Base-by-base conservation (phyloP, 2,113 vertebrate genomes). In the Ctenodactylus gundi region DNA sequence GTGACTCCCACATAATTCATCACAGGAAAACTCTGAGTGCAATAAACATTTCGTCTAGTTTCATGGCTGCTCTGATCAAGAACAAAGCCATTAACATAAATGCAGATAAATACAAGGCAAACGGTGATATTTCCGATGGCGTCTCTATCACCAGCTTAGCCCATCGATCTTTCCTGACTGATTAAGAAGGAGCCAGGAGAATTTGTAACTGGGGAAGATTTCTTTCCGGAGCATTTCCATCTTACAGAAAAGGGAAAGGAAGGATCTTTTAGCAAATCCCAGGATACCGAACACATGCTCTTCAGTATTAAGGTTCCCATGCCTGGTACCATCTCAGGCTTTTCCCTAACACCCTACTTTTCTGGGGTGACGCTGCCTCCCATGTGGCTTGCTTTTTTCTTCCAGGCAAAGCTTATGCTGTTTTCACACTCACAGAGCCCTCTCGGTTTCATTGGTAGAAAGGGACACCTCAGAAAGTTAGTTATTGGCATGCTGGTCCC, bases 11-110 rank as follows among this genome's bases (percentile, higher is more conserved):
- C 53, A 25, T 92, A 90, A 94, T 96, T 94, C 88, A 95, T 97
- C 83, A 82, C 39, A 11, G 36, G 57, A 21, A 94, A 96, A 97
- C 58, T 93, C 80, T 55, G 82, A 95, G 85, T 86, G 68, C 51
- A 91, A 36, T 92, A 92, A 97, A 90, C 81, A 90, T 81, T 80
- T 92, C 85, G 46, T 18, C 25, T 18, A 34, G 36, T 91, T 94
- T 94, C 46, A 27, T n/a, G 39, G 90, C 58, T 20, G 39, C 53
- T 93, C 77, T 93, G 92, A 96, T 95, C 97, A 92, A 95, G 95
- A 96, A 76, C 85, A 97, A 93, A 97, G 58, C 88, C 73, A 92
- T 97, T 96, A 97, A 94, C 95, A 97, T 94, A 95, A 97, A 97
- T 92, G 95, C 92, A 97, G 95, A 95, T 97, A 96, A 96, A 96